phyloP scores from a whole-genome alignment of 2,113 vertebrate species.

The Euleptes europaea region DNA sequence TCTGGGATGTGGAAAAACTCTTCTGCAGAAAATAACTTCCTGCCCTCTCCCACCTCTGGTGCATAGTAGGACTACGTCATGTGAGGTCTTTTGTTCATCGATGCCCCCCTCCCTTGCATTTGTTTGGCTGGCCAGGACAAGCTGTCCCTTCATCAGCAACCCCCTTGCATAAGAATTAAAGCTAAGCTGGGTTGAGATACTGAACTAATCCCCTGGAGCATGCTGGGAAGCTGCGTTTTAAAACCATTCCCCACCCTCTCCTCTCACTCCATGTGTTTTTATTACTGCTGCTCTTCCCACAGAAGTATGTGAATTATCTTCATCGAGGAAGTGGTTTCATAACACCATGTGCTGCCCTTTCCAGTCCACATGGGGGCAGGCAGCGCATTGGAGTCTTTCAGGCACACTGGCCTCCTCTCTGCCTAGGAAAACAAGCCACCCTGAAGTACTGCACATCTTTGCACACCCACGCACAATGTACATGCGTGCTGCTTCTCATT shows the following conservation, averaged over 20 bases:
- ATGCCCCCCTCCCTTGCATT: conserved; percentile 12
- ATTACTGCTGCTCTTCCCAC: conserved; percentile 49
- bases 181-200: conserved; percentile 58
- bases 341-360: neutral
- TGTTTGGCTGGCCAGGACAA: conserved; percentile 45
- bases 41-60: neutral
- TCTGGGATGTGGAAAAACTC: neutral
- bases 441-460: neutral
- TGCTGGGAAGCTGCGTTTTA: conserved; percentile 59
- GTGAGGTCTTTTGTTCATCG: conserved; percentile 58
- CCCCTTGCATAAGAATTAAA: conserved; percentile 71
- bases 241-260: conserved; percentile 43
- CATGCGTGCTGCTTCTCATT: neutral
- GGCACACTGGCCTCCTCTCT: rapidly evolving
- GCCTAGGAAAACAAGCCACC: conserved; percentile 17
- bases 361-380: conserved; percentile 11
- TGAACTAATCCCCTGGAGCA: conserved; percentile 65
- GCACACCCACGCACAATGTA: neutral
- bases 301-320: conserved; percentile 35
- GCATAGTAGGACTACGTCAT: neutral
- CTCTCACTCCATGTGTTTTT: conserved; percentile 14
- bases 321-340: conserved; percentile 55
- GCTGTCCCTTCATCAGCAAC: conserved; percentile 60
- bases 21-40: neutral
- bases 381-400: neutral